Evolutionary conservation across 2,797 vertebrate species (phyloP).

Genomic region (Enteromius afrohamiltoni): DNA sequence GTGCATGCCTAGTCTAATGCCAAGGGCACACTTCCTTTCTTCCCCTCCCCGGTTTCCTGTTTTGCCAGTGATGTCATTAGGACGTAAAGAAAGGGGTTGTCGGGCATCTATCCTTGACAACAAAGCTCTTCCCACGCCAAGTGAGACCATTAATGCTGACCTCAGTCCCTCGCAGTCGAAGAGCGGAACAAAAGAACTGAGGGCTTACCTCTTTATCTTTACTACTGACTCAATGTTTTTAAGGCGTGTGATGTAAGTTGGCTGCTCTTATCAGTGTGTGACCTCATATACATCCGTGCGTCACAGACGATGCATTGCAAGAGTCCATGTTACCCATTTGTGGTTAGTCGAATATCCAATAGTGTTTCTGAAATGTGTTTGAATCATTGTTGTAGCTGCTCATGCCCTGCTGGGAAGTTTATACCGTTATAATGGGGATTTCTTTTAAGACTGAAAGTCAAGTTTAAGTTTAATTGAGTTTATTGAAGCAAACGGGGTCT

Average conservation of each 20-base stretch:
- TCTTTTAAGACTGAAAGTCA: no score
- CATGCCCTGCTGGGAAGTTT: no score
- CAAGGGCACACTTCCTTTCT: conserved; percentile 73
- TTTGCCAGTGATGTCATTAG: conserved; percentile 76
- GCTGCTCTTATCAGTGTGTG: conserved; percentile 45
- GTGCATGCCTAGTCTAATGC: conserved; percentile 12
- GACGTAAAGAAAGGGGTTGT: conserved; percentile 70
- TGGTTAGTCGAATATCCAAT: not conserved
- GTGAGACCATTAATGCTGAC: conserved; percentile 50
- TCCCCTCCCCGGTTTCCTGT: conserved; percentile 75
- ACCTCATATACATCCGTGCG: conserved; percentile 30
- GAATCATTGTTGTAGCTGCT: not conserved
- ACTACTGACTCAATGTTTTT: conserved; percentile 48
- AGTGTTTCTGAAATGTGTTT: not conserved
- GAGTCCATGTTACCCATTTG: not conserved
- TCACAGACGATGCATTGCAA: not conserved
- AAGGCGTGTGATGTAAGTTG: conserved; percentile 30
- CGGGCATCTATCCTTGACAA: conserved; percentile 57
- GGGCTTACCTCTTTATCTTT: conserved; percentile 39
- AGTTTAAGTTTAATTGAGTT: not conserved
- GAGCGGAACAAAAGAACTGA: conserved; percentile 35
- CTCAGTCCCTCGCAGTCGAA: conserved; percentile 45
- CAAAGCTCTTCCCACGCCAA: conserved; percentile 55
- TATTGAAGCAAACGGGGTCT: not conserved
- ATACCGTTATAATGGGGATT: no score